Evolutionary conservation across 1,140 invertebrate species (phyloP).

Genomic region (Elysia chlorotica): DNA sequence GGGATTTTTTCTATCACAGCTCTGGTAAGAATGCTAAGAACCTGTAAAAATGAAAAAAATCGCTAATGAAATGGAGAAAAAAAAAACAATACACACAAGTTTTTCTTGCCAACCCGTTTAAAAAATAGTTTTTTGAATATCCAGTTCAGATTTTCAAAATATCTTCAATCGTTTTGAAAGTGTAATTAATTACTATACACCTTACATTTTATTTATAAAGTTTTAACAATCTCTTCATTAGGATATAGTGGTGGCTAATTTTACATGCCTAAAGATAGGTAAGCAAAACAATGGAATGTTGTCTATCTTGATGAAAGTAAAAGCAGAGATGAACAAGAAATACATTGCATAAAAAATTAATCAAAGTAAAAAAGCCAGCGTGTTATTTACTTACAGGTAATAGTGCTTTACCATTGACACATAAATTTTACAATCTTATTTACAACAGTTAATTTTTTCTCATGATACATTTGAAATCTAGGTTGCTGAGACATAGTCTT

Average conservation of each 20-base stretch:
- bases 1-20: conserved; percentile 71
- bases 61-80: background rate
- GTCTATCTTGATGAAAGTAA: background rate
- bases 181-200: background rate
- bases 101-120: background rate
- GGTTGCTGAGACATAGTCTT: too few species aligned
- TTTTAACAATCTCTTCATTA: background rate
- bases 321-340: background rate
- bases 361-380: too few species aligned
- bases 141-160: background rate
- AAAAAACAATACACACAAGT: background rate
- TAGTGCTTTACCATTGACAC: too few species aligned
- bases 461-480: background rate
- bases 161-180: background rate
- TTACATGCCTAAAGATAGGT: background rate
- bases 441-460: too few species aligned
- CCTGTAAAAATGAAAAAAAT: conserved; percentile 41
- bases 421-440: too few species aligned
- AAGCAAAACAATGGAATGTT: background rate
- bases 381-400: too few species aligned
- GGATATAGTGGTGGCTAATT: background rate
- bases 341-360: background rate
- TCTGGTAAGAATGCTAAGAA: conserved; percentile 76
- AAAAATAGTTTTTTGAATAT: background rate
- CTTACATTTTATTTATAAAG: background rate